phyloP scores from a whole-genome alignment of 2,797 vertebrate species.

The Anomalospiza imberbis region DNA sequence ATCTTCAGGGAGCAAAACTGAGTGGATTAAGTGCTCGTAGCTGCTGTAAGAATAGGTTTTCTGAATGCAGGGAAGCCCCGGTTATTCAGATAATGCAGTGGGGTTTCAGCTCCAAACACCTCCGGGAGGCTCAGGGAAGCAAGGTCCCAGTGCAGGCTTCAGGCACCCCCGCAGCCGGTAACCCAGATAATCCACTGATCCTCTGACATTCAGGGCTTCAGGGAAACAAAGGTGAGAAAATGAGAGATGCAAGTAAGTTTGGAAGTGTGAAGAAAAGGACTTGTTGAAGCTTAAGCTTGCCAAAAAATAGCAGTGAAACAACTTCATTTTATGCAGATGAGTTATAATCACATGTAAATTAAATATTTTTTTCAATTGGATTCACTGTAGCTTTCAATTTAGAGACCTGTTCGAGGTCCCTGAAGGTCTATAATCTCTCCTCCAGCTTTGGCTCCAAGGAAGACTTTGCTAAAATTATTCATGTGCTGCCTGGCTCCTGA shows the following conservation, averaged over 20 bases:
- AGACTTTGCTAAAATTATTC: background rate
- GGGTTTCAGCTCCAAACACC: background rate
- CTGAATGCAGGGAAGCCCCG: background rate
- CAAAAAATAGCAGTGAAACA: conserved; percentile 12
- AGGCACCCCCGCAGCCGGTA: background rate
- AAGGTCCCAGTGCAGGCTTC: background rate
- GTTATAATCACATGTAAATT: conserved; percentile 10
- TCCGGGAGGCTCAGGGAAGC: background rate
- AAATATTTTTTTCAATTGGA: background rate
- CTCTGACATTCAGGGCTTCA: background rate
- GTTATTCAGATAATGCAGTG: conserved; percentile 4
- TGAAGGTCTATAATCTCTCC: background rate
- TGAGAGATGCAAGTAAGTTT: conserved; percentile 20
- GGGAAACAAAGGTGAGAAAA: conserved; percentile 38
- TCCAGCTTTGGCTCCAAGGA: background rate
- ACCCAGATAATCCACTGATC: conserved; percentile 16
- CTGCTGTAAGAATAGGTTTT: conserved; percentile 20
- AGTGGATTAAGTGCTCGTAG: conserved; percentile 39
- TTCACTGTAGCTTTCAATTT: background rate
- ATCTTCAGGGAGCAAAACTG: conserved; percentile 49
- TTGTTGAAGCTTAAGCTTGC: background rate
- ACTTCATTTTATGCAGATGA: conserved; percentile 11
- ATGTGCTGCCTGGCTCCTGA: background rate
- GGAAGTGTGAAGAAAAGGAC: background rate
- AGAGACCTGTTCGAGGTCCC: background rate